Percentiles rank a stretch among this genome's conserved stretches.
These are phyloP conservation scores for Drosophila niveifrons DNA, from an alignment of 2,888 invertebrate genomes.

Conservation along the genomic window DNA sequence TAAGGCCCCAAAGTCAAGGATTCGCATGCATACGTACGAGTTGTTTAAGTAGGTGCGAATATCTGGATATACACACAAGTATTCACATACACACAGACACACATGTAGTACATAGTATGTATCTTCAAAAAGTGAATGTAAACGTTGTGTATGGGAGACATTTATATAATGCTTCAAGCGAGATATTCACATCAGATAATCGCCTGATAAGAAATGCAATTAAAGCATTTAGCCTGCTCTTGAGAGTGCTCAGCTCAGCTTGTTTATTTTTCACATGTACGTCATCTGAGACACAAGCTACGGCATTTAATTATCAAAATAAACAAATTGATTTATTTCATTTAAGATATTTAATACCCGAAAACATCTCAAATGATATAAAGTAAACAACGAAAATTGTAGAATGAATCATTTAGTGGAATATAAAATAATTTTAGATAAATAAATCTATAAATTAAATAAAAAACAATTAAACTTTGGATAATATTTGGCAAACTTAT, in stretches of 20 bases:
- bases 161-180: conserved; percentile 18
- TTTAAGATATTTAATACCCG: no score
- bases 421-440: no score
- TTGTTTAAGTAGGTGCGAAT: conserved; percentile 44
- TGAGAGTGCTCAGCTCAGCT: neutral
- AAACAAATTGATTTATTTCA: no score
- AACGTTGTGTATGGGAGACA: neutral
- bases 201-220: conserved; percentile 13
- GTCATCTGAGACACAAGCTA: neutral
- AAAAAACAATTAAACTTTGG: no score
- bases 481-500: no score
- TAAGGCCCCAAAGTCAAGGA: conserved; percentile 69
- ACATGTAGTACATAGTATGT: neutral
- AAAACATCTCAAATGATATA: no score
- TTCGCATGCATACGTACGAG: conserved; percentile 49
- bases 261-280: neutral
- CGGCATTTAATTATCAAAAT: no score
- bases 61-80: neutral
- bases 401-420: no score
- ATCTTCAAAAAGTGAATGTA: conserved; percentile 36
- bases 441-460: no score
- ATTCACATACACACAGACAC: neutral
- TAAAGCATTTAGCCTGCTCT: conserved; percentile 3
- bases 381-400: no score
- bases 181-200: conserved; percentile 8